phyloP scores from a whole-genome alignment of 2,888 invertebrate genomes.

The Antheraea yamamai region DNA sequence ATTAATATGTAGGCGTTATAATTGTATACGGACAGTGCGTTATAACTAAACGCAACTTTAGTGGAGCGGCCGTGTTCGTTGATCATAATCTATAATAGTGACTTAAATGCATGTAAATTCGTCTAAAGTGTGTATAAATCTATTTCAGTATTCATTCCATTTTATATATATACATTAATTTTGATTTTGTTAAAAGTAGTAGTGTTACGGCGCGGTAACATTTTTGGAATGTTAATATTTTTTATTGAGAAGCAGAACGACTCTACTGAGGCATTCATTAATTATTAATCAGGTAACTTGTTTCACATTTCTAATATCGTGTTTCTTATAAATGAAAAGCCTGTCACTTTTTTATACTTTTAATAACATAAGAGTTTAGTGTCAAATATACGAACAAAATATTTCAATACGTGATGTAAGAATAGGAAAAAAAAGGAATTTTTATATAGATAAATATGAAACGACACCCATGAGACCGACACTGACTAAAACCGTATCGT shows the following conservation, averaged over 20 bases:
- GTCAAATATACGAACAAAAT: too few relatives aligned
- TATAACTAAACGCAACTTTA: too few relatives aligned
- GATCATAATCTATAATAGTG: neutral
- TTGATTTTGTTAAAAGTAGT: neutral
- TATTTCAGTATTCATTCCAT: too few relatives aligned
- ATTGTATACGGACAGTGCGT: neutral
- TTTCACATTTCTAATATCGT: neutral
- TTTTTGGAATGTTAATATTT: conserved; percentile 1
- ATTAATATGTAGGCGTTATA: neutral
- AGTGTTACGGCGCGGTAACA: neutral
- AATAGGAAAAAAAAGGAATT: too few relatives aligned
- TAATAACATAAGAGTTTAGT: too few relatives aligned
- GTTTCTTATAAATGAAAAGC: neutral
- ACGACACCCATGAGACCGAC: too few relatives aligned
- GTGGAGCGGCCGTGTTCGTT: too few relatives aligned
- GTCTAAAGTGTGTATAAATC: neutral
- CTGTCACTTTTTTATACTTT: neutral
- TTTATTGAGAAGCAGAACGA: neutral
- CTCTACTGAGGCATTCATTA: neutral
- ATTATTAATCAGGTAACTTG: neutral
- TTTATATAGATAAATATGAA: too few relatives aligned
- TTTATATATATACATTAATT: neutral
- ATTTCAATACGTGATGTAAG: too few relatives aligned
- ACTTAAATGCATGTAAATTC: neutral
- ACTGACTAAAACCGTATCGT: too few relatives aligned